Conservation (phyloP, 2,888 invertebrate genomes). For the Ectemnius cavifrons region DNA sequence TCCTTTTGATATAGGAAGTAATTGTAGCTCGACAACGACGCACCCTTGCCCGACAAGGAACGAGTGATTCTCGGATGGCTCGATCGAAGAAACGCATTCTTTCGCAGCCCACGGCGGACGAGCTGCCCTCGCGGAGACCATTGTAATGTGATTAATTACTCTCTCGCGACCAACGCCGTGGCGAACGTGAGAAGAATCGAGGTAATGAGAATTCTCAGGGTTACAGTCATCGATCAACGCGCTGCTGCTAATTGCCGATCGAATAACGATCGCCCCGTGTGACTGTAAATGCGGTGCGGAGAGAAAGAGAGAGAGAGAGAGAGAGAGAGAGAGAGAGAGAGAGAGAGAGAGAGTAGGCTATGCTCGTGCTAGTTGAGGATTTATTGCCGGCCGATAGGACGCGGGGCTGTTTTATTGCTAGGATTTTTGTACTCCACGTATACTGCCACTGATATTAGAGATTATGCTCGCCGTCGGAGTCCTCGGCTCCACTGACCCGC, state of each 20-base stretch:
- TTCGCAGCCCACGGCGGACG: not conserved
- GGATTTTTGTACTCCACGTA: slow-evolving; percentile 20
- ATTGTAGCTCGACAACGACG: not conserved
- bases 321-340: too few relatives aligned
- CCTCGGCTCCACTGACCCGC: slow-evolving; percentile 25
- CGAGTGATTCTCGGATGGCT: not conserved
- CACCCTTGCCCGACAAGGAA: not conserved
- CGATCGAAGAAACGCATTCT: not conserved
- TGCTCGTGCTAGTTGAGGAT: slow-evolving; percentile 31
- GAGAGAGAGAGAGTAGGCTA: slow-evolving; percentile 24
- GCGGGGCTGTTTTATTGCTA: slow-evolving; percentile 34
- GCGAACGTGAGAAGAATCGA: slow-evolving; percentile 56
- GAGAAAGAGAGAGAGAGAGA: too few relatives aligned
- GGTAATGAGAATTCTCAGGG: slow-evolving; percentile 58
- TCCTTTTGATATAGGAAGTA: too few relatives aligned
- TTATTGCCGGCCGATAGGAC: slow-evolving; percentile 46
- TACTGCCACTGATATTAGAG: slow-evolving; percentile 33
- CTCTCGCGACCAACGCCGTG: slow-evolving; percentile 40
- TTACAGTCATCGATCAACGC: slow-evolving; percentile 55
- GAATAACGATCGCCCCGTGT: slow-evolving; percentile 47
- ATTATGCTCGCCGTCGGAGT: slow-evolving; percentile 26
- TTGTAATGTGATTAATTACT: slow-evolving; percentile 52
- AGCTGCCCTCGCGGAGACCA: slow-evolving; percentile 20
- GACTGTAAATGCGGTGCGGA: slow-evolving; percentile 34
- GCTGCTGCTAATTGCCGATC: slow-evolving; percentile 58